Base-by-base conservation (phyloP, 2,797 vertebrate species). In the Arnoldichthys spilopterus region DNA sequence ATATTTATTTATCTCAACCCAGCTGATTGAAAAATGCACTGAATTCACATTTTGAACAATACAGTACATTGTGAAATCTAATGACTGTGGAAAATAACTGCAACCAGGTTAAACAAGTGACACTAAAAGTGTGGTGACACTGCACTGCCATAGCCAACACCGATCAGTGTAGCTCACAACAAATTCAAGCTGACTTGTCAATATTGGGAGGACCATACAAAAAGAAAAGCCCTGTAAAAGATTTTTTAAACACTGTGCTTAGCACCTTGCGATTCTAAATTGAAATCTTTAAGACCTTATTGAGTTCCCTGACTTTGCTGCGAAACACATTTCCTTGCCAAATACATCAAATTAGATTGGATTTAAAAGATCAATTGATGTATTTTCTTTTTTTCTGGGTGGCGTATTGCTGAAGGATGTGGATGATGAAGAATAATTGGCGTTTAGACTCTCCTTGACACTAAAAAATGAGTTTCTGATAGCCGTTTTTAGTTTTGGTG, bases 221-320 rank as follows among this genome's bases (percentile, higher is more conserved):
- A 30, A 47, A 47, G 40, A 47, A 68, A 68, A 28, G 24, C 43
- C 51, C 26, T 37, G 16, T 16, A 49, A 28, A 28, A 49, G 45
- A 6, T 2, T 66, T 45, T 45, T 66, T 43, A 16, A 68, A 28
- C 66, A 68, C 15, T 49, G 22, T 24, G 64, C n/a, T 45, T 67
- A 67, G 66, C 24, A 51, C 66, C 26, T 28, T 30, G 64, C 8
- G 30, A 18, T n/a, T 68, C 45, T 12, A 11, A 68, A 30, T 11
- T 68, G 43, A 68, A 49, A 68, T 68, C 66, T 71, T 70, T 43
- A 78, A 71, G 76, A 56, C 64, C 76, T 75, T 71, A 78, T 82
- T 78, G 76, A 75, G 58, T 58, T 18, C 45, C 26, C 61, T n/a
- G 37, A 69, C 62, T 72, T 45, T 43, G 24, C 59, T 62, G 59